Percentiles rank a stretch among this genome's conserved stretches.
Evolutionary conservation across 2,888 invertebrate genomes (phyloP).

Genomic region (Mallateleia sp.): DNA sequence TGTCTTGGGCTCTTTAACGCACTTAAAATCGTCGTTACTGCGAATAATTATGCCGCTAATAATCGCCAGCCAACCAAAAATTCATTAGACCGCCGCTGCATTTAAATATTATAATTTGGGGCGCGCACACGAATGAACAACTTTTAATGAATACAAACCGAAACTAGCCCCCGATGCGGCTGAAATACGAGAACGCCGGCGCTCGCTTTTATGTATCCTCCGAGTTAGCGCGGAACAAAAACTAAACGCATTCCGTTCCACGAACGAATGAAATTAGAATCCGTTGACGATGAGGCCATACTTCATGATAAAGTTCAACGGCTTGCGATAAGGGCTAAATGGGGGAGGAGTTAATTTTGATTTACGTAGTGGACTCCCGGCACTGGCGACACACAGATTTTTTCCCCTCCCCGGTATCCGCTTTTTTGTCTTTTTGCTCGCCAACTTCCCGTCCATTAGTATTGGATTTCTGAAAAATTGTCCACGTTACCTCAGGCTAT

Average conservation of each 20-base stretch:
- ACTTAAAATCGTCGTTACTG: conserved; percentile 38
- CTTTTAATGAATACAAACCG: conserved; percentile 43
- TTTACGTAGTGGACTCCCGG: conserved; percentile 45
- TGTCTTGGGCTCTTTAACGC: conserved; percentile 10
- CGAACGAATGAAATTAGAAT: conserved; percentile 68
- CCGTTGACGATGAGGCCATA: conserved; percentile 64
- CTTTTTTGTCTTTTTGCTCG: conserved; percentile 4
- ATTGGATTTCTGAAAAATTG: conserved; percentile 54
- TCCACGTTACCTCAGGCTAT: neutral
- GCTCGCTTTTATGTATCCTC: conserved; percentile 16
- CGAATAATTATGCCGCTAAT: conserved; percentile 44
- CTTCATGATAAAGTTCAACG: conserved; percentile 74
- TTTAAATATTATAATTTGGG: conserved; percentile 30
- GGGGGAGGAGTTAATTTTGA: conserved; percentile 69
- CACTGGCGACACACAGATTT: conserved; percentile 49
- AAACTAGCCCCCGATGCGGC: neutral
- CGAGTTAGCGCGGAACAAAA: conserved; percentile 38
- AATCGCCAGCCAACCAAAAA: conserved; percentile 31
- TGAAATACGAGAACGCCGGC: conserved; percentile 17
- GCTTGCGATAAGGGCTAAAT: conserved; percentile 66
- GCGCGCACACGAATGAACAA: neutral
- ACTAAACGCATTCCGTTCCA: conserved; percentile 28
- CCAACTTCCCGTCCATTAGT: conserved; percentile 48
- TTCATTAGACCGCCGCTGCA: conserved; percentile 7
- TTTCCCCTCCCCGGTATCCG: conserved; percentile 13